Conservation (phyloP, 2,113 vertebrate species). For the Morphnarchus princeps region DNA sequence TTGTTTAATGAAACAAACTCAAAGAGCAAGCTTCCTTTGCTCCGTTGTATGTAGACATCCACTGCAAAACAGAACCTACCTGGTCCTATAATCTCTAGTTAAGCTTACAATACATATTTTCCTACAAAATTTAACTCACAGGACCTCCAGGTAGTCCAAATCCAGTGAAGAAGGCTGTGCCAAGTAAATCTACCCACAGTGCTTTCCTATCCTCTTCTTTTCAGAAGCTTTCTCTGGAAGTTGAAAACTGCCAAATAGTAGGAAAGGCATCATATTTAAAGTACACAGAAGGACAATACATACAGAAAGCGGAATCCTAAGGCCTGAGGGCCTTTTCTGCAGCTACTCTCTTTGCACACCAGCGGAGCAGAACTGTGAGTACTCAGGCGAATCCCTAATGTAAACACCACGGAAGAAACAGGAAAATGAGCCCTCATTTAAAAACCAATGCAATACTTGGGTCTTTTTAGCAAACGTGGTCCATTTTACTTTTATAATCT, state of each 20-base stretch:
- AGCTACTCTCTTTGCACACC: neutral
- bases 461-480: neutral
- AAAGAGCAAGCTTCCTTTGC: neutral
- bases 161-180: neutral
- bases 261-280: neutral
- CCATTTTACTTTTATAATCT: neutral
- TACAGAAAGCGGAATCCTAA: neutral
- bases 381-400: neutral
- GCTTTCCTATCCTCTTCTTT: neutral
- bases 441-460: neutral
- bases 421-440: neutral
- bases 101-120: neutral
- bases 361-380: neutral
- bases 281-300: accelerated
- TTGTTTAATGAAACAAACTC: neutral
- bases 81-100: neutral
- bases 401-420: neutral
- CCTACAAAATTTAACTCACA: neutral
- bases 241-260: neutral
- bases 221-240: neutral
- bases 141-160: neutral
- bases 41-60: neutral
- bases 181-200: accelerated
- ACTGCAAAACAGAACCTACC: neutral
- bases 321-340: neutral